phyloP scores from a whole-genome alignment of 2,113 vertebrate genomes.

The Oreochromis tanganicae region DNA sequence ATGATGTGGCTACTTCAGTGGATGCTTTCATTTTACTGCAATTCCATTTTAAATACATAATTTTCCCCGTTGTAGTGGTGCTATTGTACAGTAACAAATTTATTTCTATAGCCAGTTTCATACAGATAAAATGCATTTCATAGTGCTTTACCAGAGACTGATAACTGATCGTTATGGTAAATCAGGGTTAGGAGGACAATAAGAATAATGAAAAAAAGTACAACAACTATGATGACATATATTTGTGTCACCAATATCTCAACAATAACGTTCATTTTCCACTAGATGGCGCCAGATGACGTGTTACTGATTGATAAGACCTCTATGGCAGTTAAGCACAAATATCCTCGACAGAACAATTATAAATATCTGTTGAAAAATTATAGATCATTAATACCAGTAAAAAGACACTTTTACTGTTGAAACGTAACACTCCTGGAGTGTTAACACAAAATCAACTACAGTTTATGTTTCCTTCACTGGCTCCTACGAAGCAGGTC shows the following conservation, averaged over 20 bases:
- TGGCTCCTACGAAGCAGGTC: background rate
- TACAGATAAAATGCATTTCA: background rate
- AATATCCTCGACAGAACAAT: background rate
- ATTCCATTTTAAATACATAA: background rate
- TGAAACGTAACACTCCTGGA: background rate
- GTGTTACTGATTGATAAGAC: background rate
- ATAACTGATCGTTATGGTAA: background rate
- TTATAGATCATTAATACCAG: background rate
- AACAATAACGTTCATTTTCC: background rate
- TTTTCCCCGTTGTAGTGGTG: background rate
- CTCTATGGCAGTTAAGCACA: background rate
- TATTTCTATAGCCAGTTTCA: background rate
- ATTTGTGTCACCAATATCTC: background rate
- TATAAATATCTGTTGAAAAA: background rate
- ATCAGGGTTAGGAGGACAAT: background rate
- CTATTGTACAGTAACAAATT: background rate
- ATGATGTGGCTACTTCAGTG: background rate
- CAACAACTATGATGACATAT: background rate
- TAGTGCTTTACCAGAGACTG: background rate
- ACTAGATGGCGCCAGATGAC: constrained; percentile 20
- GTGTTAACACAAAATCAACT: background rate
- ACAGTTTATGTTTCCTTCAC: constrained; percentile 4
- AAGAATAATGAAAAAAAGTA: background rate
- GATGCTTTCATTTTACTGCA: background rate
- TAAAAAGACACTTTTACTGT: background rate